phyloP scores from a whole-genome alignment of 2,113 vertebrate species.

The Nestor notabilis region DNA sequence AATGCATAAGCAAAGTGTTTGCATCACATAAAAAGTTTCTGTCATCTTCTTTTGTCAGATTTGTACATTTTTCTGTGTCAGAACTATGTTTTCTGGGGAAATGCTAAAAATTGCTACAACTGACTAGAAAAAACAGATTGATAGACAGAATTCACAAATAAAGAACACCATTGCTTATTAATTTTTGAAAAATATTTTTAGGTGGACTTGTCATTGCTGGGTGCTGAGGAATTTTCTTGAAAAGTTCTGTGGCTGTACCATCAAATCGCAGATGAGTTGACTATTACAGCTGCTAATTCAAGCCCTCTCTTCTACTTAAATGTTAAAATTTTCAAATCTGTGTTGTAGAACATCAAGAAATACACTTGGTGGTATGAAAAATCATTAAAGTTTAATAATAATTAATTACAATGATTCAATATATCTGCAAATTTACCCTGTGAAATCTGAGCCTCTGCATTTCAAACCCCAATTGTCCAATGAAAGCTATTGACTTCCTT shows the following conservation, averaged over 20 bases:
- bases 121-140: neutral
- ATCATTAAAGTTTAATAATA: neutral
- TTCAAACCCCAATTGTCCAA: neutral
- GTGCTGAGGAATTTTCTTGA: fast-evolving
- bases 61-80: neutral
- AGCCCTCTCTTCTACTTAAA: neutral
- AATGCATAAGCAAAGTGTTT: neutral
- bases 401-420: neutral
- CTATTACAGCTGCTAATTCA: neutral
- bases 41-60: neutral
- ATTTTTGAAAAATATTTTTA: neutral
- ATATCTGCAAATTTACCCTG: neutral
- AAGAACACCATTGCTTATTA: neutral
- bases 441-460: neutral
- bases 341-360: neutral
- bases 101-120: neutral
- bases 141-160: neutral
- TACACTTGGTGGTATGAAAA: neutral
- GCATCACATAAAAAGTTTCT: neutral
- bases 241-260: neutral
- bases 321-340: neutral
- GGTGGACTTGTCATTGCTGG: neutral
- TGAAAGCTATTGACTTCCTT: neutral
- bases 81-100: neutral
- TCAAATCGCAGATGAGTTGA: neutral